Conservation (phyloP, 2,113 vertebrate genomes). For the Oceanites oceanicus region DNA sequence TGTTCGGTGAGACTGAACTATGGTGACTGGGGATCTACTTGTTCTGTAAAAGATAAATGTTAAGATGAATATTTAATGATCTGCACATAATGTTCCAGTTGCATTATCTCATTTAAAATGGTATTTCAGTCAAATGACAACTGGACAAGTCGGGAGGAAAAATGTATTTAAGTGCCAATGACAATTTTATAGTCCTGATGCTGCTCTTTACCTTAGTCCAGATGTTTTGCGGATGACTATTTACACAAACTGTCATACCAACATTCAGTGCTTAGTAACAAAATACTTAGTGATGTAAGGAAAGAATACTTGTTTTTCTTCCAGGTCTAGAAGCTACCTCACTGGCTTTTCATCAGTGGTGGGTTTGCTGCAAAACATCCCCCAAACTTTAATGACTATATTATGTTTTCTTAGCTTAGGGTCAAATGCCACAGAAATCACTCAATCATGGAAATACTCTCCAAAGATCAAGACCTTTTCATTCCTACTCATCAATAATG, state of each 20-base stretch:
- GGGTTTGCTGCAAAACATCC: neutral
- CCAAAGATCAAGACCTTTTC: slow-evolving; percentile 48
- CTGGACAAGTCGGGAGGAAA: neutral
- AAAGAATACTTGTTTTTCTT: neutral
- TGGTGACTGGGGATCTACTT: neutral
- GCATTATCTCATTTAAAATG: neutral
- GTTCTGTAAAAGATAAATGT: neutral
- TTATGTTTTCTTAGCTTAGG: neutral
- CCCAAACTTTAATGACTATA: neutral
- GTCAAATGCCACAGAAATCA: neutral
- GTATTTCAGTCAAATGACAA: neutral
- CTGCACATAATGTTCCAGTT: neutral
- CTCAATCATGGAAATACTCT: neutral
- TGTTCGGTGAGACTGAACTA: neutral
- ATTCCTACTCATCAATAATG: slow-evolving; percentile 13
- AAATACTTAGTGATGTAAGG: neutral
- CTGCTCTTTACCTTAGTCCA: neutral
- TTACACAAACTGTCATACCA: neutral
- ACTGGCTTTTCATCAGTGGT: neutral
- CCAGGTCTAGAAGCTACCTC: neutral
- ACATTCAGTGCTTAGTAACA: neutral
- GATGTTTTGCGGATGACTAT: neutral
- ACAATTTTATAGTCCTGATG: neutral
- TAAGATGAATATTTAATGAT: neutral
- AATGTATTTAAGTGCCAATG: neutral